Percentiles rank a stretch among this genome's conserved stretches.
Conservation (phyloP, 2,797 vertebrate genomes). For the Pangasius macronema region DNA sequence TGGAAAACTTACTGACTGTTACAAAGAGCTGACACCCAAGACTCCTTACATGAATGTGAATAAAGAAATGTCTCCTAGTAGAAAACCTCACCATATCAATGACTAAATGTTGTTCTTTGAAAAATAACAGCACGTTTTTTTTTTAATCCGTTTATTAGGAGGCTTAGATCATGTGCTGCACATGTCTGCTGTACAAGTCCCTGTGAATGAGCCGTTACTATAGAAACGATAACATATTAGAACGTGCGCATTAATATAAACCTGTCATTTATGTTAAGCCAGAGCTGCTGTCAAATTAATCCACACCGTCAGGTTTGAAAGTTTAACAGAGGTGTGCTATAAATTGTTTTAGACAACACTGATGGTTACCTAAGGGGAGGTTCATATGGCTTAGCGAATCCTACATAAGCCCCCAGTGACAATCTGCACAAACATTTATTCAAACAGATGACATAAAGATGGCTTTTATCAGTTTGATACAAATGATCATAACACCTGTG, state of each 20-base stretch:
- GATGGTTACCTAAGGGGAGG: background rate
- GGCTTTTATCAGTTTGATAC: background rate
- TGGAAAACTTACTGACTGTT: background rate
- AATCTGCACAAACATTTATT: background rate
- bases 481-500: background rate
- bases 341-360: background rate
- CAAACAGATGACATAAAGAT: background rate
- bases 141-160: background rate
- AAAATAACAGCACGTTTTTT: background rate
- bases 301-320: background rate
- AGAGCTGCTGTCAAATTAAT: background rate
- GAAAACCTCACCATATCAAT: background rate
- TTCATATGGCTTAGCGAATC: background rate
- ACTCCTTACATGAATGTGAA: background rate
- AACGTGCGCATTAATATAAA: background rate
- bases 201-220: background rate
- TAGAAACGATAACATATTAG: background rate
- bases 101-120: background rate
- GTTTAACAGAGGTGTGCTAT: background rate
- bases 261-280: background rate
- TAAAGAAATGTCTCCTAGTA: background rate
- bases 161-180: background rate
- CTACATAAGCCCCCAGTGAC: background rate
- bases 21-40: background rate
- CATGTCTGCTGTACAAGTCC: background rate